Conservation (phyloP, 2,113 vertebrate genomes). For the Trichomycterus rosablanca region DNA sequence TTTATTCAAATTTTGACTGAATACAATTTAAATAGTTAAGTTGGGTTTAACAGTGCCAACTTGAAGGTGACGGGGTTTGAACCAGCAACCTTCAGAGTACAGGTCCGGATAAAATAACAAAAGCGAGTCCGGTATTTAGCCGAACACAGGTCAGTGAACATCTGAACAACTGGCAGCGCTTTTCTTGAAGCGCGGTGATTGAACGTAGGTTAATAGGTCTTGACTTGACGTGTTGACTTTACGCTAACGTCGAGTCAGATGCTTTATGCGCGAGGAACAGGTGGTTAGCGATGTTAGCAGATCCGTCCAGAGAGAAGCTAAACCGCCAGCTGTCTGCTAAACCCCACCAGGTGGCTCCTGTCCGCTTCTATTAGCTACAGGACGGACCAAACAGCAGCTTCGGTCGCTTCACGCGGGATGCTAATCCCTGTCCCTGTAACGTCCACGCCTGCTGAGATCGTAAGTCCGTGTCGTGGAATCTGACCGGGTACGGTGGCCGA, state of each 20-base stretch:
- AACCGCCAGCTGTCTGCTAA: conserved; percentile 58
- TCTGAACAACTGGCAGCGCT: conserved; percentile 4
- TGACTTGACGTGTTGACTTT: conserved; percentile 20
- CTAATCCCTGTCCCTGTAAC: no score
- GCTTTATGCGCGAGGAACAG: conserved; percentile 32
- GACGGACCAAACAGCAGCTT: not conserved
- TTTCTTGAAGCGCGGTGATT: not conserved
- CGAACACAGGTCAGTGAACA: not conserved
- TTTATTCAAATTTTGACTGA: no score
- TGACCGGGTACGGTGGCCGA: no score
- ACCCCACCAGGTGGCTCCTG: conserved; percentile 64
- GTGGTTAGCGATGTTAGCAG: conserved; percentile 32
- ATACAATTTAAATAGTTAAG: no score
- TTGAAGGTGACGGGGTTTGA: no score
- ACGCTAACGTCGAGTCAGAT: conserved; percentile 15
- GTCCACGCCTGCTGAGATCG: no score
- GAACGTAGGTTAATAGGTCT: conserved; percentile 13
- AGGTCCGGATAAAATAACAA: no score
- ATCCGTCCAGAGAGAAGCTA: conserved; percentile 36
- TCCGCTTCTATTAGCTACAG: conserved; percentile 60
- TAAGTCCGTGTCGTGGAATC: no score
- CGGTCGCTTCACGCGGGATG: no score
- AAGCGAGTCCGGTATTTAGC: no score
- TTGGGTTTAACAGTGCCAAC: no score
- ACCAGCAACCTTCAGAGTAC: no score